Base-by-base conservation (phyloP, 2,113 vertebrate genomes). In the Anoura caudifer region DNA sequence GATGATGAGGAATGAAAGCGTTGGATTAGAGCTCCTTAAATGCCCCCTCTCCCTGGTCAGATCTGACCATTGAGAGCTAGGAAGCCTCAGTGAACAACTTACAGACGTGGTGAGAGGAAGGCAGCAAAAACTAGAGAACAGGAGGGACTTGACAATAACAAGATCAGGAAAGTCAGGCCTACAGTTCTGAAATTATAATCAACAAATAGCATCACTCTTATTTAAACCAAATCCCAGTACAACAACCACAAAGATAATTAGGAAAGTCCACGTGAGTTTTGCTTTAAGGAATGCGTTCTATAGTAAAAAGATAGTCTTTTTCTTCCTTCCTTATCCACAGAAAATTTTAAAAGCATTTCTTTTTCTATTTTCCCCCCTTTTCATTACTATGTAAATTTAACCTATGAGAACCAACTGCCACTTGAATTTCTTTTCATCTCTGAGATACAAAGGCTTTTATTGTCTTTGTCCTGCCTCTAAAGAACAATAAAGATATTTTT, bases 341-440 rank as follows among this genome's bases (percentile, higher is more conserved):
- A 92, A 93, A 41, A 52, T 56, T 38, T 43, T 59, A 87, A 89
- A 97, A 96, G 38, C 36, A 94, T 54, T 17, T 10, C 11, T 90
- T 85, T 91, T 77, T n/a, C 47, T 96, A 36, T 61, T 82, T 63
- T 24, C 20, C 26, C 26, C 92, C 19, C 3, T 85, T 94, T 96
- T 90, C 41, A 88, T 92, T 96, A 90, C 36, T 63, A 94, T 94
- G 33, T 87, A 82, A 73, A 93, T 91, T 87, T 95, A 95, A 97
- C 56, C 77, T 83, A 65, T 72, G 41, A 95, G 43, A 94, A 95
- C 72, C 56, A 95, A 63, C 33, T 24, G 24, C 11, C n/a, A 80
- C 93, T 85, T 70, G 41, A 94, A 85, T 89, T 91, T 76, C 63
- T 90, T 95, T 47, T 95, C 67, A 88, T 94, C 54, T 96, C 82